Evolutionary conservation across 2,888 invertebrate species (phyloP), one percentile per base, ranked within the genome.

Genomic region (Drosophila differens): DNA sequence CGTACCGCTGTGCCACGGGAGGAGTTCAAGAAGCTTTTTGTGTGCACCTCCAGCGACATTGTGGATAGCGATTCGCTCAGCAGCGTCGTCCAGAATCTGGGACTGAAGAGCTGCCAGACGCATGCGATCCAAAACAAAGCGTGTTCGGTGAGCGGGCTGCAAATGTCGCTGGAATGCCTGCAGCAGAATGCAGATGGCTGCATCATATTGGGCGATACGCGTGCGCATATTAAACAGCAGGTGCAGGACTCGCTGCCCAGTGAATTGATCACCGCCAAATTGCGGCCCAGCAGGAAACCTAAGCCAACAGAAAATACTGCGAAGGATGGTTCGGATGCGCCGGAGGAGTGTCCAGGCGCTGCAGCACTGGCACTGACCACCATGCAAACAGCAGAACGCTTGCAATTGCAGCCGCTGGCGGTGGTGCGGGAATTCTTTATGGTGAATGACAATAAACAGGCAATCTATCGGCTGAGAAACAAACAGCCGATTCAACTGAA

Each of bases 301-400:
- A 14, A n/a, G 7, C 10, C 19, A 14, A 16, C 22, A 10, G 4
- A 10, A 10, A 12, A 19, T 2, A 19, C 16, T 16, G 22, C 19
- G 0, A 19, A 14, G 19, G 14, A 33, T 16, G 0, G 6, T 7
- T 5, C 44, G 4, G 14, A 53, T 9, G 0, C 4, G 1, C 1
- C 19, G 5, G 0, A 16, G 6, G 32, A 35, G 2, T 39, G 33
- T 19, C 72, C 81, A 5, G 99, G 99, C 30, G 99, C 98, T 4
- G 97, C 98, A 47, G 99, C 99, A 22, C 93, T 98, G 75, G 95
- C 99, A 6, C 92, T 99, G 62, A 97, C 97, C 93, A 97, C 97
- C n/a, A 94, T 95, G 28, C 95, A 95, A 54, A 96, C 96, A 59
- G 97, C 97, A 1, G 94, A 85, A 12, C 83, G 81, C 2, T 68